phyloP scores from a whole-genome alignment of 2,888 invertebrate species.

The Anarsia innoxiella region DNA sequence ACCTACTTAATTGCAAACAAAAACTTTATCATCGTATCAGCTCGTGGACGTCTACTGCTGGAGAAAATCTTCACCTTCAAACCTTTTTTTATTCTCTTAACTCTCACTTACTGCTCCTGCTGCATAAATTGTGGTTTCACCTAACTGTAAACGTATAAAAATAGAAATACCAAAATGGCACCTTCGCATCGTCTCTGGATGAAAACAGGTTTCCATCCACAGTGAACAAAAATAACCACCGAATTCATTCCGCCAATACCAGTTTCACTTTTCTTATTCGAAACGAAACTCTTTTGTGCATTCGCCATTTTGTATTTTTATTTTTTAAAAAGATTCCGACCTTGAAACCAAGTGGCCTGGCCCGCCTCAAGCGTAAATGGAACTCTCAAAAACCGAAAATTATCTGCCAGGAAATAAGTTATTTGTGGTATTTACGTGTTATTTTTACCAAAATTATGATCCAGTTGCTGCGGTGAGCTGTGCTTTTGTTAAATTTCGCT shows the following conservation, averaged over 20 bases:
- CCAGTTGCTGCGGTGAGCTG: conserved; percentile 20
- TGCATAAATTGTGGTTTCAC: too few species aligned
- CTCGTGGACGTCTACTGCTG: too few species aligned
- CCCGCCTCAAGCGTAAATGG: conserved; percentile 31
- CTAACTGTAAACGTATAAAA: too few species aligned
- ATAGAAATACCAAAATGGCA: too few species aligned
- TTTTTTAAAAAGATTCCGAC: conserved; percentile 32
- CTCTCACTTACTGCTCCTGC: too few species aligned
- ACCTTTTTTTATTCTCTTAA: too few species aligned
- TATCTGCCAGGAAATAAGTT: conserved; percentile 26
- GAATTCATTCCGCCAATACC: conserved; percentile 35
- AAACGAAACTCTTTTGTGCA: too few species aligned
- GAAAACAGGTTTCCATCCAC: conserved; percentile 28
- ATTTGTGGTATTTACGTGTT: conserved; percentile 34
- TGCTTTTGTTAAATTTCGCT: conserved; percentile 14
- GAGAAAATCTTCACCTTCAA: too few species aligned
- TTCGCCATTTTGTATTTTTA: conserved; percentile 36
- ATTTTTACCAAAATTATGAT: conserved; percentile 17
- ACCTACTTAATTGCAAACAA: too few species aligned
- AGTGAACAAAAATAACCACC: conserved; percentile 35
- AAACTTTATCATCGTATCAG: too few species aligned
- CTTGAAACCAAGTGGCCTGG: conserved; percentile 52
- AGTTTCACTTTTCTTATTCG: conserved; percentile 29
- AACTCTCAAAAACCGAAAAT: conserved; percentile 28
- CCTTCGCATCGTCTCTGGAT: too few species aligned